phyloP scores from a whole-genome alignment of 2,113 vertebrate genomes.

The Stigmatopora nigra region DNA sequence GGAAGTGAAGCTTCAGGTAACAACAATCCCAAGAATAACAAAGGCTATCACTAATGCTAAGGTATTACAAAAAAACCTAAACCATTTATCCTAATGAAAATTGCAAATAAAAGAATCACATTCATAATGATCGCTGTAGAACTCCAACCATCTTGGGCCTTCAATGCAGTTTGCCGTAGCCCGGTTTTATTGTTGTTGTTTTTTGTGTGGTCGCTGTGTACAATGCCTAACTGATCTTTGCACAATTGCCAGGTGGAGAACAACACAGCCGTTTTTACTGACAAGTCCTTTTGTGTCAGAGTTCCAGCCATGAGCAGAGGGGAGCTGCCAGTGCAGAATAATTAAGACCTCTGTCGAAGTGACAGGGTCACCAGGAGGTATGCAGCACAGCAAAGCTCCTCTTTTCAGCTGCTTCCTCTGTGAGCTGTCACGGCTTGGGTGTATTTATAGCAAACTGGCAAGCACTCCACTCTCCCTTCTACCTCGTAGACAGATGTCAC shows the following conservation, averaged over 20 bases:
- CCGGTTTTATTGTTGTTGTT: background rate
- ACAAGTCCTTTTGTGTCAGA: constrained; percentile 44
- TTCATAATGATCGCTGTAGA: too few species aligned
- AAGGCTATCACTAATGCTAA: too few species aligned
- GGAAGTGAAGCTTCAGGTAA: too few species aligned
- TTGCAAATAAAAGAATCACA: too few species aligned
- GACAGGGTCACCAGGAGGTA: constrained; percentile 70
- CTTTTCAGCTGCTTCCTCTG: constrained; percentile 73
- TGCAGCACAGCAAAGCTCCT: constrained; percentile 61
- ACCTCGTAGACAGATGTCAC: constrained; percentile 67
- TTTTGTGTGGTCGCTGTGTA: background rate
- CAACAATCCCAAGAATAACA: too few species aligned
- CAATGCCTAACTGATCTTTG: constrained; percentile 25
- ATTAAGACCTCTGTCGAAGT: constrained; percentile 73
- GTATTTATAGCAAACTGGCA: constrained; percentile 65
- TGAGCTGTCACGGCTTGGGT: constrained; percentile 57
- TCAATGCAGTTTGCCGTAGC: too few species aligned
- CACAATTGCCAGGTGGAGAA: constrained; percentile 28
- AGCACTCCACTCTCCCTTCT: constrained; percentile 41
- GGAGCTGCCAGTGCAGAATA: constrained; percentile 65
- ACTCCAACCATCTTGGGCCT: too few species aligned
- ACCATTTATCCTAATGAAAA: too few species aligned
- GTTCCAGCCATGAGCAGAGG: constrained; percentile 51
- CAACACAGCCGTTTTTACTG: constrained; percentile 27
- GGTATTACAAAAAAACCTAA: too few species aligned